Conservation (phyloP, 2,888 invertebrate species). For the Chymomyza procnemis region DNA sequence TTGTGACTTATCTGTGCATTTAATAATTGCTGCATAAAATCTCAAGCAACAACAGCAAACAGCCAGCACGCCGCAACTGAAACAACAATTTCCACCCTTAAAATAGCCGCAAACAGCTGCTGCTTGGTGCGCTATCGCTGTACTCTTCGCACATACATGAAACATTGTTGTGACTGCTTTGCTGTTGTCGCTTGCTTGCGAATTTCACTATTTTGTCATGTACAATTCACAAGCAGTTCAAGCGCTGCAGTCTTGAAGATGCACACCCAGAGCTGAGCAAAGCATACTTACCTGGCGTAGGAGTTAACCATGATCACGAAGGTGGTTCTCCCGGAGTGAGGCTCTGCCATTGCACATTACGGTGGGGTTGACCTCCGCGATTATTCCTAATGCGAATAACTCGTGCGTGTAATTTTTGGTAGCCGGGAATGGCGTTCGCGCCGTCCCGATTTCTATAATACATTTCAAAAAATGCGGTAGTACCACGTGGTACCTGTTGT, state of each 20-base stretch:
- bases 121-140: neutral
- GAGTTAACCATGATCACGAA: constrained; percentile 68
- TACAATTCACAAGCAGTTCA: constrained; percentile 48
- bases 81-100: neutral
- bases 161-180: constrained; percentile 10
- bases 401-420: constrained; percentile 68
- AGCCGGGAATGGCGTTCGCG: constrained; percentile 69
- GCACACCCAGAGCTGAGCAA: neutral
- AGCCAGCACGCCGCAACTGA: neutral
- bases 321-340: constrained; percentile 68
- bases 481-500: too few relatives aligned
- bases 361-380: constrained; percentile 69
- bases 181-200: constrained; percentile 2
- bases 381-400: constrained; percentile 71
- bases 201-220: constrained; percentile 1
- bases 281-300: constrained; percentile 68
- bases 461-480: too few relatives aligned
- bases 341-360: constrained; percentile 61
- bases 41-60: neutral
- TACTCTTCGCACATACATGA: neutral
- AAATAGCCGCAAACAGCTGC: neutral
- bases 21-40: too few relatives aligned
- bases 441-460: constrained; percentile 54
- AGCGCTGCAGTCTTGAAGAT: neutral
- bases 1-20: too few relatives aligned